Evolutionary conservation across 2,797 vertebrate species (phyloP).

Genomic region (Spatula clypeata): DNA sequence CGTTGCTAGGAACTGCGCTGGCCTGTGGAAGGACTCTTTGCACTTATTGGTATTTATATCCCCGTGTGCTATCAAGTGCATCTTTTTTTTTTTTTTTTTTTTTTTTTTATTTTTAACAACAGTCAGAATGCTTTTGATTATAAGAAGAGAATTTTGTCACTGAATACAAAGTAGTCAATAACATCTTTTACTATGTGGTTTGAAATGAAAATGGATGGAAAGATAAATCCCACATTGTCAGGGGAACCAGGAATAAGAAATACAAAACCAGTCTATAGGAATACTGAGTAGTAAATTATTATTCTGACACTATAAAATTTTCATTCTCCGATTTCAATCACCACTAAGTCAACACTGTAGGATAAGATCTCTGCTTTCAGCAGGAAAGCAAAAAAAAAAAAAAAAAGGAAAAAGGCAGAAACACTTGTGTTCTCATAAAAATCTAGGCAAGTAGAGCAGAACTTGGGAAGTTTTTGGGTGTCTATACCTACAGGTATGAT

Average conservation of each 20-base stretch:
- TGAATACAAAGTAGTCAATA: slow-evolving; percentile 54
- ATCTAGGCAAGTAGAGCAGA: not conserved
- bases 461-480: not conserved
- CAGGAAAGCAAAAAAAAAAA: not conserved
- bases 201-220: slow-evolving; percentile 54
- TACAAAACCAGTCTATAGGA: not conserved
- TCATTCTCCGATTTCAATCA: not conserved
- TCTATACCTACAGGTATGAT: not conserved
- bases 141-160: slow-evolving; percentile 39
- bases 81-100: slow-evolving; percentile 53
- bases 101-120: slow-evolving; percentile 55
- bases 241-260: not conserved
- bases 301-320: not conserved
- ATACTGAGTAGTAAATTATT: not conserved
- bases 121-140: slow-evolving; percentile 25
- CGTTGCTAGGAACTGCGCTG: not conserved
- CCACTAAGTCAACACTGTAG: not conserved
- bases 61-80: slow-evolving; percentile 35
- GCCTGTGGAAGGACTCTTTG: slow-evolving; percentile 28
- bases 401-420: not conserved
- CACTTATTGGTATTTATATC: slow-evolving; percentile 65
- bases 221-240: slow-evolving; percentile 50
- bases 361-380: not conserved
- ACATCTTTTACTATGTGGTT: not conserved
- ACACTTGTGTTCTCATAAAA: not conserved